Percentiles rank a stretch among this genome's conserved stretches.
Evolutionary conservation across 2,888 invertebrate genomes (phyloP).

Genomic region (Scrobipalpa costella): DNA sequence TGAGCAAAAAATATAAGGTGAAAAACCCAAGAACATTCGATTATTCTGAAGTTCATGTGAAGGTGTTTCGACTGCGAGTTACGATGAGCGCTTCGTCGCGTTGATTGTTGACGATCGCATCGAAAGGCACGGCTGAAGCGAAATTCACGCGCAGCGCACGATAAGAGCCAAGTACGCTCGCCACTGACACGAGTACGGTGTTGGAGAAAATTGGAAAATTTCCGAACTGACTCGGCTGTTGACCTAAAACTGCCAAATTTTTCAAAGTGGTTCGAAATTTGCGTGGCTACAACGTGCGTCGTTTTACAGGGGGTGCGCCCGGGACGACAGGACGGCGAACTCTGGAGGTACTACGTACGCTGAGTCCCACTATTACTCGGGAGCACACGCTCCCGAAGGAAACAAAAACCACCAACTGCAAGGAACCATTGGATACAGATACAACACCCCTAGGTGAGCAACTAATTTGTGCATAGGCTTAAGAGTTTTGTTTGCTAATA

Average conservation of each 20-base stretch:
- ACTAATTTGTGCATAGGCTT: constrained; percentile 3
- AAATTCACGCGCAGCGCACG: constrained; percentile 62
- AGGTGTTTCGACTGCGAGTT: constrained; percentile 35
- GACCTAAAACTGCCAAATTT: constrained; percentile 21
- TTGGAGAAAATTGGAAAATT: constrained; percentile 38
- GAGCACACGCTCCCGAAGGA: constrained; percentile 73
- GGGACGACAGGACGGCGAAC: constrained; percentile 86
- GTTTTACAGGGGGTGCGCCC: constrained; percentile 84
- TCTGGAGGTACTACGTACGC: constrained; percentile 84
- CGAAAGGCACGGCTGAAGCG: constrained; percentile 52
- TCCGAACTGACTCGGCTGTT: constrained; percentile 5
- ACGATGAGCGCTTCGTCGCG: constrained; percentile 66
- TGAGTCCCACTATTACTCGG: constrained; percentile 68
- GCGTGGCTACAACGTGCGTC: constrained; percentile 59
- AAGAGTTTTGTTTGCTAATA: neutral
- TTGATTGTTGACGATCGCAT: constrained; percentile 64
- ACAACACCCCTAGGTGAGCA: constrained; percentile 84
- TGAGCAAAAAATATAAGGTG: constrained; percentile 5
- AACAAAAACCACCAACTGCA: constrained; percentile 75
- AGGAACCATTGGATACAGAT: constrained; percentile 81
- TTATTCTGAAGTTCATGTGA: constrained; percentile 34
- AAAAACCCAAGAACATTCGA: constrained; percentile 24
- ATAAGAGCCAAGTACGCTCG: constrained; percentile 54
- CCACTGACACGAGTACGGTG: constrained; percentile 50
- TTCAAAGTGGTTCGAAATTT: neutral